phyloP scores from a whole-genome alignment of 2,113 vertebrate species.

The Anthoscopus minutus region DNA sequence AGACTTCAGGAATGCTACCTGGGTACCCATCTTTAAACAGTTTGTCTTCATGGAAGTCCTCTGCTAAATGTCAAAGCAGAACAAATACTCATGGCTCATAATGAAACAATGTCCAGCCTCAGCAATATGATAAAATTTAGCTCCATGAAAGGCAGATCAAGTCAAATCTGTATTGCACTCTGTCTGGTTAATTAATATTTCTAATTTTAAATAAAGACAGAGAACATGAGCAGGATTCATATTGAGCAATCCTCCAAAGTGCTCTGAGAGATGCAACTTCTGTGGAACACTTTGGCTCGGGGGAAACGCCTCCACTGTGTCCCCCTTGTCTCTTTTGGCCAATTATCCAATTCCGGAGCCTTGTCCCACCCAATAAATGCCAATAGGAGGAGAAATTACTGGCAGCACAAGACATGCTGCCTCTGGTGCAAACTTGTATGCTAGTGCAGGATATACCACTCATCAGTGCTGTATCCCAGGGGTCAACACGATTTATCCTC shows the following conservation, averaged over 20 bases:
- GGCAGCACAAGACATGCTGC: neutral
- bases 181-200: neutral
- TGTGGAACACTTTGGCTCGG: neutral
- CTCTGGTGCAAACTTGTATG: neutral
- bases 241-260: neutral
- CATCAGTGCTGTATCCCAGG: neutral
- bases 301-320: neutral
- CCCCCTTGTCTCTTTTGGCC: neutral
- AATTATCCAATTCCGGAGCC: neutral
- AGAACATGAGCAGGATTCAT: neutral
- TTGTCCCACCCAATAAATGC: neutral
- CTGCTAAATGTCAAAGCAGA: neutral
- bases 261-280: neutral
- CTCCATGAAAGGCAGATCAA: neutral
- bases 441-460: neutral
- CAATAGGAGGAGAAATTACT: neutral
- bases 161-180: neutral
- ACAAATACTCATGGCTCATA: neutral
- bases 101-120: neutral
- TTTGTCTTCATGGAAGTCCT: neutral
- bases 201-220: neutral
- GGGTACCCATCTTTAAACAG: neutral
- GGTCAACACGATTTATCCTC: constrained; percentile 13
- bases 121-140: neutral
- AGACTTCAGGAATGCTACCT: neutral